Conservation (phyloP, 2,888 invertebrate genomes). For the Latrodectus elegans region DNA sequence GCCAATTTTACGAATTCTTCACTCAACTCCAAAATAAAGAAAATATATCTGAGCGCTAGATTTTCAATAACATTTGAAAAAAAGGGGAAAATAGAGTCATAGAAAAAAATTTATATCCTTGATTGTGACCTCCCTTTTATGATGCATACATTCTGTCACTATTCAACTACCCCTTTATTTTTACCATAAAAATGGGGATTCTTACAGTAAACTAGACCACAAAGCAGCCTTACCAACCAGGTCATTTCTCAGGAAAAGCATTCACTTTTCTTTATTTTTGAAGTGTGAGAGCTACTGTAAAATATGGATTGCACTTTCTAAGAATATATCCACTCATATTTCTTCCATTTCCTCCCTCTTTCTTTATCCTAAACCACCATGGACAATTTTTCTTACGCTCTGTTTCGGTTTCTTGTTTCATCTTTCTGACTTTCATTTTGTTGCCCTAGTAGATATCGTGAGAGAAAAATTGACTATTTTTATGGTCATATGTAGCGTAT, state of each 20-base stretch:
- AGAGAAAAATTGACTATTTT: too few species aligned
- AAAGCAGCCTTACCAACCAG: slow-evolving; percentile 20
- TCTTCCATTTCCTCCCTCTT: slow-evolving; percentile 15
- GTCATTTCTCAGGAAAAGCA: slow-evolving; percentile 15
- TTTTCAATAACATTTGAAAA: background rate
- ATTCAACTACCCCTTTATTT: slow-evolving; percentile 20
- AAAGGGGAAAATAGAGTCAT: background rate
- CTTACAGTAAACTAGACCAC: slow-evolving; percentile 47
- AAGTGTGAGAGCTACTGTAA: slow-evolving; percentile 35
- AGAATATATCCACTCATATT: slow-evolving; percentile 23
- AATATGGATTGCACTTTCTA: slow-evolving; percentile 50
- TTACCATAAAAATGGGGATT: slow-evolving; percentile 28
- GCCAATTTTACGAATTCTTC: too few species aligned
- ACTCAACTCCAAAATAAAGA: too few species aligned
- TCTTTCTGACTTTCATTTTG: background rate
- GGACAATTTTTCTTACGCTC: slow-evolving; percentile 20
- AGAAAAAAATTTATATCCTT: slow-evolving; percentile 11
- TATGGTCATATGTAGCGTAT: too few species aligned
- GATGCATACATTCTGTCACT: slow-evolving; percentile 33
- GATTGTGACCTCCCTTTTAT: background rate
- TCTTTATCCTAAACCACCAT: slow-evolving; percentile 9
- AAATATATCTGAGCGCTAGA: too few species aligned
- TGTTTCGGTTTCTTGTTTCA: slow-evolving; percentile 5
- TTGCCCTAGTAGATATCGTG: too few species aligned
- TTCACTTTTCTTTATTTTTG: slow-evolving; percentile 32